Base-by-base conservation (phyloP, 1,140 invertebrate species). In the Eumaeus atala region DNA sequence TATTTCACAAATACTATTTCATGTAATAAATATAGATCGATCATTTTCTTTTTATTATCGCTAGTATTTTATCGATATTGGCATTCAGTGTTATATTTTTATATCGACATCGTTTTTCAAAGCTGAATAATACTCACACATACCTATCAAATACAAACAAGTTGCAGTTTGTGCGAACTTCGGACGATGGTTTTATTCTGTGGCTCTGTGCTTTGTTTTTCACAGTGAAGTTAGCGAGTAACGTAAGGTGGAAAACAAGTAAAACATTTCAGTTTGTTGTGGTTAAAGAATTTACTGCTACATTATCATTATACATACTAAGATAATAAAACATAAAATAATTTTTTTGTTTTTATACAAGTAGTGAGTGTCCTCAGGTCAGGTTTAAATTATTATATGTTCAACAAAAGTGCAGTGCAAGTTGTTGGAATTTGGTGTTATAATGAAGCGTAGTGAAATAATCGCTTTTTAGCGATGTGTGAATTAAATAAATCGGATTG, bases 381-480 rank as follows among this genome's bases (percentile, higher is more conserved):
- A 70, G 12, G 5, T 42, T 42, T 17, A 16, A 11, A 42, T 44
- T 47, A 67, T 44, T 47, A 67, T 59, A 85, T 83, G 78, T 75
- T 65, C 60, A 9, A 58, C 42, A 56, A 73, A 67, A 79, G 79
- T 83, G 78, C 64, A 79, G 80, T 84, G 78, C 62, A 62, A 64
- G 71, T 67, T 69, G 64, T 62, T 72, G 62, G 61, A 66, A 67
- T 63, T 74, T 72, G 64, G 75, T 79, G 77, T 48, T 72, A 72
- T 72, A 71, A 84, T 84, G 74, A 78, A 75, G 72, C 74, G 66
- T 66, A 72, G 73, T 83, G 83, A 60, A 67, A 74, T 75, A 74
- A 70, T 83, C 79, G 81, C 77, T 77, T 66, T 74, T 67, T 83
- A 83, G 80, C 83, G 79, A 86, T 86, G 83, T 77, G 79, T 84